Evolutionary conservation across 2,113 vertebrate species (phyloP), one percentile per base, ranked within the genome.

Genomic region (Syngnathus floridae): DNA sequence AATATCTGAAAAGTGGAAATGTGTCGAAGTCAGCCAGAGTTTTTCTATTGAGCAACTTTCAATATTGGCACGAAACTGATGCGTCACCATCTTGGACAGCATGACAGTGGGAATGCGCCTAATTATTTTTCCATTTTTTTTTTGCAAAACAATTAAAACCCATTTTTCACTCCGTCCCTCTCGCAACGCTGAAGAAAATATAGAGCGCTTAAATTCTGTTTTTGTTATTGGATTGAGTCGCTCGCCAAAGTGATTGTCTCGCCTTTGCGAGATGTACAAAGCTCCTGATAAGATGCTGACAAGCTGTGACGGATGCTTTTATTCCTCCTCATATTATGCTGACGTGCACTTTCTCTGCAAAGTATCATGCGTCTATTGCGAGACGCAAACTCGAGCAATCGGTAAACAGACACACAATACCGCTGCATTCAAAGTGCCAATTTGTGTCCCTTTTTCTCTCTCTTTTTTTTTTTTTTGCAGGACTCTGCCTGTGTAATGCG

Each of bases 241-340:
- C 68, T 84, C 77, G 76, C 78, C 84, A 83, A 84, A 82, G 74
- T 86, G 74, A 85, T 83, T 84, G 77, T 83, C 76, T 64, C 64
- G 60, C 72, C 70, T 71, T 41, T 45, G 40, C 59, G 65, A 7
- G 45, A 59, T 60, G 55, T 63, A 76, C 73, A 80, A 79, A 83
- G 76, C 79, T 76, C 46, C 56, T 14, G 68, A 78, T 73, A 72
- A 77, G 78, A 80, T 38, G 66, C 75, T 79, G 72, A 82, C 62
- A 54, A 65, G 68, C 70, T 66, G 62, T 74, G 66, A 79, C 52
- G 48, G 73, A 82, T 69, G 70, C 69, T 77, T 79, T 67, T 67
- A 64, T 71, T 78, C 77, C 69, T 60, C 65, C 60, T 46, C 63
- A 60, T 36, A 17, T 80, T 73, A 48, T 73, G 81, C 79, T 84